Percentiles rank a stretch among this genome's conserved stretches.
These are phyloP conservation scores for Nanorana parkeri DNA, from an alignment of 2,113 vertebrate species.

Conservation along the genomic window DNA sequence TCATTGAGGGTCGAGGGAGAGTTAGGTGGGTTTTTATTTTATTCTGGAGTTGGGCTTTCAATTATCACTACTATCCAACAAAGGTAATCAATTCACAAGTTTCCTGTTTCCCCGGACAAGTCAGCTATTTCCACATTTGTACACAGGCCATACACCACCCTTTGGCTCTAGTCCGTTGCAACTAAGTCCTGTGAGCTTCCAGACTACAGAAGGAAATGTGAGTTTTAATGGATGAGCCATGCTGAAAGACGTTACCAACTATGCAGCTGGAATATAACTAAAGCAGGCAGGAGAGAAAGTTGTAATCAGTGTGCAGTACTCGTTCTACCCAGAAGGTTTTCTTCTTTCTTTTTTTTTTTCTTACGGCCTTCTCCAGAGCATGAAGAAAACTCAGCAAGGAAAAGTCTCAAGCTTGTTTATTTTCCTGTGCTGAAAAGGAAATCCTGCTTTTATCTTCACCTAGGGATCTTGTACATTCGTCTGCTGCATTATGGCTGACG, in stretches of 20 bases:
- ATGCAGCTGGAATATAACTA: neutral
- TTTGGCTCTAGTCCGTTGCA: too few relatives aligned
- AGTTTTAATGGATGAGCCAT: conserved; percentile 5
- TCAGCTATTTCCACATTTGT: too few relatives aligned
- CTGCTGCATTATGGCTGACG: neutral
- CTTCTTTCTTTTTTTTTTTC: neutral
- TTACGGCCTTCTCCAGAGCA: neutral
- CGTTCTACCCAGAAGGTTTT: neutral
- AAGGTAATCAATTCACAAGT: too few relatives aligned
- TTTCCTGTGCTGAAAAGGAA: conserved; percentile 38
- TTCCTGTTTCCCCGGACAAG: too few relatives aligned
- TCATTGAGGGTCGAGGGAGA: too few relatives aligned
- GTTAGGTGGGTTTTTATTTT: too few relatives aligned
- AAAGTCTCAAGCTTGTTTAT: conserved; percentile 43
- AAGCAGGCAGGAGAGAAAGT: conserved; percentile 14
- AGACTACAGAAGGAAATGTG: too few relatives aligned
- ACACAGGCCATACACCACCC: too few relatives aligned
- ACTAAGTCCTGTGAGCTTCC: too few relatives aligned
- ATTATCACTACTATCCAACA: too few relatives aligned
- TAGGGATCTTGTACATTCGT: neutral
- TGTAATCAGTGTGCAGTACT: neutral
- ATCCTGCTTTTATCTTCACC: conserved; percentile 53
- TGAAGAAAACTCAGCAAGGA: conserved; percentile 29
- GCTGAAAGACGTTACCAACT: conserved; percentile 14
- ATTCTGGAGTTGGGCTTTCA: too few relatives aligned